Conservation (phyloP, 2,888 invertebrate genomes). For the Dyspetes luteomarginatus region DNA sequence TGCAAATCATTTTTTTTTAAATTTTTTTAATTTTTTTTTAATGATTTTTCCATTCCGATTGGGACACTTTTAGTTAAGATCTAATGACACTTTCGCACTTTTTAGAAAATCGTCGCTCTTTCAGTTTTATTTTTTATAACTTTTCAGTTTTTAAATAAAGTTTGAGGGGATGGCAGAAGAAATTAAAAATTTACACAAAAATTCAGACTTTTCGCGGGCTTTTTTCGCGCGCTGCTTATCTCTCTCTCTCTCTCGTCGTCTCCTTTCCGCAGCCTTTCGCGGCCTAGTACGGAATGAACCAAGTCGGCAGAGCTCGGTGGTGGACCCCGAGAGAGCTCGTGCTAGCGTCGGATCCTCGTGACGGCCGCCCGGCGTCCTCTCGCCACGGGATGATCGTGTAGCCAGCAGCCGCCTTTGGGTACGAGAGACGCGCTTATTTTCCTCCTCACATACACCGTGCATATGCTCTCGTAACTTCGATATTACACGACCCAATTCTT, state of each 20-base stretch:
- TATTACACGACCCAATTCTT: not conserved
- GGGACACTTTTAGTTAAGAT: not conserved
- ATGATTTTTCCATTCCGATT: not conserved
- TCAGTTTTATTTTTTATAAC: not conserved
- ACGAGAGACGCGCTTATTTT: constrained; percentile 53
- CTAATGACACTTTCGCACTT: constrained; percentile 4
- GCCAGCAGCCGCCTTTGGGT: not conserved
- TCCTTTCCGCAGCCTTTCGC: constrained; percentile 66
- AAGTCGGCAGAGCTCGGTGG: constrained; percentile 49
- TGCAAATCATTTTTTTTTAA: not conserved
- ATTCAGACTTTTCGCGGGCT: not conserved
- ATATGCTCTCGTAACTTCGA: not conserved
- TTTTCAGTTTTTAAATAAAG: not conserved
- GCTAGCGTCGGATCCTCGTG: constrained; percentile 65
- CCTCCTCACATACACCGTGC: constrained; percentile 21
- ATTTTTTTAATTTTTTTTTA: not conserved
- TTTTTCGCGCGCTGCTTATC: constrained; percentile 39
- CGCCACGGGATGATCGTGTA: constrained; percentile 60
- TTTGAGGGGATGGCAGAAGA: too few species aligned
- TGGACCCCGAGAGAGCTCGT: constrained; percentile 59
- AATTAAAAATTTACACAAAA: not conserved
- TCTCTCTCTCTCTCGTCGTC: not conserved
- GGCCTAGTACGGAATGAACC: constrained; percentile 66
- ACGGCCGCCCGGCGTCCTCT: constrained; percentile 60
- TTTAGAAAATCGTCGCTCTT: not conserved